phyloP scores from a whole-genome alignment of 2,797 vertebrate species.

The Crypturellus tataupa region DNA sequence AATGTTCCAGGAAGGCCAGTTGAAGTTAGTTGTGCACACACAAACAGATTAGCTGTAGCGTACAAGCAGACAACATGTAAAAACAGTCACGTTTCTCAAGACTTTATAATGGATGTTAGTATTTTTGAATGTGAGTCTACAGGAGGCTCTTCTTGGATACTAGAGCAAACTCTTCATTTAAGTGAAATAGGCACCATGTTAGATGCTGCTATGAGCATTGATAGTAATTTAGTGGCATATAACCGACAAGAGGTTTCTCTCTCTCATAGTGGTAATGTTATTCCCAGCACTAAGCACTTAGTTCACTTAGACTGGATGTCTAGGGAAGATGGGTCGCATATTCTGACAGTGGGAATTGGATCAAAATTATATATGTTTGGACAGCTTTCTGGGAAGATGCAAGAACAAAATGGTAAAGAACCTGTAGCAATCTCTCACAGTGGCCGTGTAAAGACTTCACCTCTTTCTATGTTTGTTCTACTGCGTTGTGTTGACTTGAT shows the following conservation, averaged over 20 bases:
- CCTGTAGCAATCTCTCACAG: conserved; percentile 59
- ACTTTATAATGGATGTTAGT: conserved; percentile 87
- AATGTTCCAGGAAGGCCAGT: conserved; percentile 87
- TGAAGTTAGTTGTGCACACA: conserved; percentile 95
- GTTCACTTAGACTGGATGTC: conserved; percentile 99
- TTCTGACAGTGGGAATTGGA: conserved; percentile 94
- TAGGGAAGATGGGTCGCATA: conserved; percentile 97
- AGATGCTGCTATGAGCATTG: conserved; percentile 76
- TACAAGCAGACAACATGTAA: conserved; percentile 82
- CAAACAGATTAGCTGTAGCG: conserved; percentile 93
- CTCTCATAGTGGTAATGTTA: conserved; percentile 74
- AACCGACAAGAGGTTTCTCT: conserved; percentile 76
- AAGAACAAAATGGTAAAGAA: conserved; percentile 88
- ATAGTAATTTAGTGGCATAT: conserved; percentile 76
- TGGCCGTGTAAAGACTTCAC: conserved; percentile 80
- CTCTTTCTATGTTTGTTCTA: conserved; percentile 88
- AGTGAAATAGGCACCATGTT: conserved; percentile 81
- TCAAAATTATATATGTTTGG: conserved; percentile 97
- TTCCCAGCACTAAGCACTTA: conserved; percentile 80
- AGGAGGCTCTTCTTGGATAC: conserved; percentile 94
- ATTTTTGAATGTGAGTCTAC: conserved; percentile 98
- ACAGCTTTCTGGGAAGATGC: conserved; percentile 88
- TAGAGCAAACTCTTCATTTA: conserved; percentile 93
- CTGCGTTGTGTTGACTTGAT: conserved; percentile 92
- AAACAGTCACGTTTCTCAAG: conserved; percentile 68